phyloP scores from a whole-genome alignment of 2,888 invertebrate genomes.

The Trichogramma evanescens region DNA sequence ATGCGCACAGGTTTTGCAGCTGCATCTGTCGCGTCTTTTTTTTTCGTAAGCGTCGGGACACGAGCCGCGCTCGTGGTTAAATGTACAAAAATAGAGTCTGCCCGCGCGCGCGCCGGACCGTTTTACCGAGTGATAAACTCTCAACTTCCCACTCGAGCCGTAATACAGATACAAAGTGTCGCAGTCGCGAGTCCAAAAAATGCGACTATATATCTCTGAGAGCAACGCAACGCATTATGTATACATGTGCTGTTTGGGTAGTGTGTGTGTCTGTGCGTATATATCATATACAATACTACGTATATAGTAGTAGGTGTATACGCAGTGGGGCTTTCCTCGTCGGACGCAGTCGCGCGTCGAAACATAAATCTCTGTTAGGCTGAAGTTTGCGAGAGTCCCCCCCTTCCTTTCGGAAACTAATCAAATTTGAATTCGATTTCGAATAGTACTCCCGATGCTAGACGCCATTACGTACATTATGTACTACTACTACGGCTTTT shows the following conservation, averaged over 20 bases:
- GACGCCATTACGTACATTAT: too few species aligned
- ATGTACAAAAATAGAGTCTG: slow-evolving; percentile 32
- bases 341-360: background rate
- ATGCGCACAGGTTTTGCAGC: slow-evolving; percentile 23
- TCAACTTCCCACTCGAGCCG: slow-evolving; percentile 2
- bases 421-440: slow-evolving; percentile 39
- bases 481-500: too few species aligned
- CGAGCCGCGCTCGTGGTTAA: background rate
- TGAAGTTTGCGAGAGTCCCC: background rate
- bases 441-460: too few species aligned
- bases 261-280: too few species aligned
- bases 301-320: too few species aligned
- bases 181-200: too few species aligned
- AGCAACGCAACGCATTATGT: too few species aligned
- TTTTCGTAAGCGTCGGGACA: too few species aligned
- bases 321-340: slow-evolving; percentile 1
- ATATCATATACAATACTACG: too few species aligned
- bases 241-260: too few species aligned
- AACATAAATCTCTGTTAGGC: slow-evolving; percentile 39
- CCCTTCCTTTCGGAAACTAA: slow-evolving; percentile 35
- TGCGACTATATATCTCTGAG: too few species aligned
- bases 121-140: background rate
- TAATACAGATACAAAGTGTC: too few species aligned
- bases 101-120: background rate
- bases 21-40: background rate